Base-by-base conservation (phyloP, 2,797 vertebrate species). In the Myotis planiceps region DNA sequence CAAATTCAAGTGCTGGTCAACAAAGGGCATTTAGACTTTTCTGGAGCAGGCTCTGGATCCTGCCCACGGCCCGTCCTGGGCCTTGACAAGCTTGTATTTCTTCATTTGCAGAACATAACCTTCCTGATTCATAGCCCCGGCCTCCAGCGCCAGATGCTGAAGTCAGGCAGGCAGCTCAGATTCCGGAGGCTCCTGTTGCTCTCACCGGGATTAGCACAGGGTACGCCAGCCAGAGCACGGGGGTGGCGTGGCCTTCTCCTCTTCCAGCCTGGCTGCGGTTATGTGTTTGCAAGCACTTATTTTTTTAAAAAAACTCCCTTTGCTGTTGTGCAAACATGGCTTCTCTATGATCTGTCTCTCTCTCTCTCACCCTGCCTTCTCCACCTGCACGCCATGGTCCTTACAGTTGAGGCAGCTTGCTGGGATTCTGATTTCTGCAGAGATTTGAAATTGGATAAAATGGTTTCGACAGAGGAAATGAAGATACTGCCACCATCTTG, bases 131-230 rank as follows among this genome's bases (percentile, higher is more conserved):
- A 3, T 91, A 94, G 88, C 69, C 94, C 27, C 1, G 1, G 83
- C 88, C 84, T 92, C 94, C 92, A 69, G 94, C 82, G 98, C 97
- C 98, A 98, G 98, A 55, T 98, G 98, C 97, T 98, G 98, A 98
- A 98, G 98, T 98, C 98, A 98, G 97, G 97, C 95, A 63, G 98
- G 96, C 92, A 65, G 97, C 97, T 97, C 89, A 0, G 49, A 97
- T 98, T 94, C 97, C 97, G 76, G 89, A 51, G 92, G 97, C 97
- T 98, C 97, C 96, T 97, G 85, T 98, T 98, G 98, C 98, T 98
- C 93, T 97, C 98, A 97, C 98, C 91, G 92, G 98, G 98, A 98
- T 98, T 98, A 98, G 96, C 98, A 97, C 96, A 94, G 97, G 95
- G 97, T 86, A 84, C 27, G 95, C 96, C 1, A 34, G 94, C 90